Conservation (phyloP, 1,140 invertebrate genomes). For the Augochlora pura region DNA sequence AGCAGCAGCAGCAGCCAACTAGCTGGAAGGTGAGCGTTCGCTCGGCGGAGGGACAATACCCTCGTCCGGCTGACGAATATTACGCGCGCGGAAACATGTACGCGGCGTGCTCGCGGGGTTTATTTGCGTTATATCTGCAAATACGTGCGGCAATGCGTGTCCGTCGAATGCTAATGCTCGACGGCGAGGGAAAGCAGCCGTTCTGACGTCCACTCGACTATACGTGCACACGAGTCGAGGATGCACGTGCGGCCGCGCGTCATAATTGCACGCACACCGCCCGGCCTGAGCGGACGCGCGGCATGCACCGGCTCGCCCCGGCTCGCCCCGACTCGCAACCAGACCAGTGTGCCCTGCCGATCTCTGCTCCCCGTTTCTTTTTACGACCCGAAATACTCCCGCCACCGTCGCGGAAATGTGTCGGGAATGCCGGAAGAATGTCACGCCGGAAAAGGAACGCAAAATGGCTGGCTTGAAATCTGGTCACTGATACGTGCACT, state of each 20-base stretch:
- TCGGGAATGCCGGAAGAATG: neutral
- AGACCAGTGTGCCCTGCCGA: too few relatives aligned
- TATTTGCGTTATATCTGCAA: conserved; percentile 71
- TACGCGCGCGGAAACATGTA: conserved; percentile 53
- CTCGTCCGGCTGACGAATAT: conserved; percentile 49
- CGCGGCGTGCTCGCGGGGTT: conserved; percentile 53
- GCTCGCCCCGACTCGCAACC: neutral
- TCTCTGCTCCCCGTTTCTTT: conserved; percentile 14
- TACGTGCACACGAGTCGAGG: too few relatives aligned
- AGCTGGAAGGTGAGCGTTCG: conserved; percentile 40
- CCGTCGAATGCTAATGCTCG: conserved; percentile 64
- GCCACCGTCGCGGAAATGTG: conserved; percentile 2
- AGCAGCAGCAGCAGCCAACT: neutral
- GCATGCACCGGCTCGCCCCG: too few relatives aligned
- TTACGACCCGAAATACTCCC: conserved; percentile 36
- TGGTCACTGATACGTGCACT: too few relatives aligned
- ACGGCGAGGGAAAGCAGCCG: neutral
- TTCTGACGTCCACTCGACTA: conserved; percentile 11
- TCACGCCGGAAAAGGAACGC: neutral
- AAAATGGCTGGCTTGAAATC: too few relatives aligned
- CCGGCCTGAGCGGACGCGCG: neutral
- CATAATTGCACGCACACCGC: conserved; percentile 58
- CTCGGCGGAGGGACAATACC: conserved; percentile 36
- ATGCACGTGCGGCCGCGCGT: conserved; percentile 5
- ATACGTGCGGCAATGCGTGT: conserved; percentile 68